phyloP scores from a whole-genome alignment of 2,797 vertebrate genomes.

The Peromyscus nudipes region DNA sequence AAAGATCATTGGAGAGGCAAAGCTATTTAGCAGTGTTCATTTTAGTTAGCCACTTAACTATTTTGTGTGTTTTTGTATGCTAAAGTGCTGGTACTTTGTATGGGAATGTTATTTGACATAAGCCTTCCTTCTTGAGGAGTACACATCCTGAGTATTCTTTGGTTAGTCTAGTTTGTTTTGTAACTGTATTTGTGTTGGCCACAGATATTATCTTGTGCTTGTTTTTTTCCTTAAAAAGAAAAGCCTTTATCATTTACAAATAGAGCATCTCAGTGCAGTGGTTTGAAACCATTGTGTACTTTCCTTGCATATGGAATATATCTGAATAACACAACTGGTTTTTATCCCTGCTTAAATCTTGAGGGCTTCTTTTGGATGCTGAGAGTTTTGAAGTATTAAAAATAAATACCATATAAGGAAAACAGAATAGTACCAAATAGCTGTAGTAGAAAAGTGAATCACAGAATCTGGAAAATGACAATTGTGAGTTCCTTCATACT shows the following conservation, averaged over 20 bases:
- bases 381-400: slow-evolving; percentile 59
- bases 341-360: neutral
- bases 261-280: slow-evolving; percentile 34
- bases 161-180: slow-evolving; percentile 36
- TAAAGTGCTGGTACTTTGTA: slow-evolving; percentile 20
- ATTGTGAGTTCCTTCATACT: neutral
- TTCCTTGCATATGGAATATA: neutral
- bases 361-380: slow-evolving; percentile 47
- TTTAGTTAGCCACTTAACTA: neutral
- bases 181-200: slow-evolving; percentile 41
- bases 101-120: neutral
- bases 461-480: slow-evolving; percentile 37
- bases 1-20: neutral
- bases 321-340: slow-evolving; percentile 17
- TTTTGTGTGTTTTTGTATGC: slow-evolving; percentile 18
- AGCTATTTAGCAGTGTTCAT: neutral
- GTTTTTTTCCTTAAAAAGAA: neutral
- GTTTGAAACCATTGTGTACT: slow-evolving; percentile 46
- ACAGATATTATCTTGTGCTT: slow-evolving; percentile 17
- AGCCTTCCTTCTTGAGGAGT: neutral
- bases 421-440: slow-evolving; percentile 55
- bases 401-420: slow-evolving; percentile 68
- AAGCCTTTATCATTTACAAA: slow-evolving; percentile 52
- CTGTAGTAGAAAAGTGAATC: slow-evolving; percentile 55
- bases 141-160: slow-evolving; percentile 9